Evolutionary conservation across 2,888 invertebrate genomes (phyloP), one percentile per base, ranked within the genome.

Genomic region (Pyrrhia umbra): DNA sequence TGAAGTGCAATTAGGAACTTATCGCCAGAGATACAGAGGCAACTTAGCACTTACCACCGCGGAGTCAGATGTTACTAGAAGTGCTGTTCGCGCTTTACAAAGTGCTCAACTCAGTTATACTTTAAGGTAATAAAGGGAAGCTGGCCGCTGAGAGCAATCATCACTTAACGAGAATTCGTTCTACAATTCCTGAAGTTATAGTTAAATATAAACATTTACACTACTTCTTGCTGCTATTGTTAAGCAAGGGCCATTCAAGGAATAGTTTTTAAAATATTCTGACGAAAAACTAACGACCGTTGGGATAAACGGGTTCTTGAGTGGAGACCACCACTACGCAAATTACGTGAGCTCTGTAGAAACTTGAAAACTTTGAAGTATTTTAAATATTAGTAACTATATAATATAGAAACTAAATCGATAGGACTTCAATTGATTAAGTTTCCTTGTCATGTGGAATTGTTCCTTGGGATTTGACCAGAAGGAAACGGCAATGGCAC

Each of bases 1-100:
- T 86, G 86, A 87, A 91, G 91, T 90, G 89, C 91, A 92, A 92
- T 92, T 91, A 92, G 88, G 88, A 90, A 92, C 88, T 92, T 90
- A 91, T 90, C 89, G 87, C 83, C 79, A 75, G 82, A 86, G 87
- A 87, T 87, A 88, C 87, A 82, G 78, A 73, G 77, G 80, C 83
- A 82, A 85, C 84, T 86, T 85, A 77, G 82, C 80, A 82, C 85
- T 86, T 79, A 85, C 78, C 68, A 72, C 66, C 73, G 42, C 23
- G 61, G 79, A 80, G 73, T 75, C 67, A 77, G 56, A 77, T 75
- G 60, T 71, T 71, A 69, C 80, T 80, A 43, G 80, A 80, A 80
- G 78, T 67, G 73, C 68, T 71, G 58, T 66, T 70, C 64, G 60
- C 25, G 51, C 65, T 77, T 64, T 66, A 47, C 47, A 49, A 73